A percentile compares a stretch with the other conserved stretches of the same genome.
These are phyloP conservation scores for Caenorhabditis tropicalis DNA, from an alignment of 1,140 invertebrate species.

Conservation along the genomic window DNA sequence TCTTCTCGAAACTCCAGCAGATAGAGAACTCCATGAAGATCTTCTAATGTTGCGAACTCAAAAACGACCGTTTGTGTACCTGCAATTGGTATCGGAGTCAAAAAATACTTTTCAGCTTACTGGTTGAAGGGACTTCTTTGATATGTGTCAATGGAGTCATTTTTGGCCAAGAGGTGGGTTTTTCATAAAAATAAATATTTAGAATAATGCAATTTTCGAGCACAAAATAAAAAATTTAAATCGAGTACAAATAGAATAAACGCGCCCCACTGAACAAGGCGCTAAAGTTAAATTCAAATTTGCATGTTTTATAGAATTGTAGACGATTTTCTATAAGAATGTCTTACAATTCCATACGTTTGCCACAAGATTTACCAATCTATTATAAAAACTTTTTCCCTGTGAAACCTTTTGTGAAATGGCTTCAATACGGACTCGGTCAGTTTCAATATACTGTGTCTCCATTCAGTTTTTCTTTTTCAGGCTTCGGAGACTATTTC, in stretches of 20 bases:
- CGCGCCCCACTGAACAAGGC: neutral
- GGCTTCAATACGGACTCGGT: conserved; percentile 59
- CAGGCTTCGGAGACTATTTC: conserved; percentile 76
- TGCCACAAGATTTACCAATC: conserved; percentile 38
- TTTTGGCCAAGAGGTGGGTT: neutral
- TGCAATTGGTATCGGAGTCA: neutral
- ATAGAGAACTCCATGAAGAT: neutral
- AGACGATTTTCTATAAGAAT: neutral
- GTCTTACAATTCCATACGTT: neutral
- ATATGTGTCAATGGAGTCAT: neutral
- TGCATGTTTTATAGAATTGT: too few species aligned
- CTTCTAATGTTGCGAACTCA: neutral
- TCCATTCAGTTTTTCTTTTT: conserved; percentile 41
- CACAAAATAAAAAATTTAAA: neutral
- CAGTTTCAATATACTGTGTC: conserved; percentile 1
- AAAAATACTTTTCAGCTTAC: neutral
- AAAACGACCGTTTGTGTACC: neutral
- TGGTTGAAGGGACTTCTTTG: neutral
- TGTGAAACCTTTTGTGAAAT: conserved; percentile 58
- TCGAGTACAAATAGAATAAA: neutral
- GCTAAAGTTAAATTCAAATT: neutral
- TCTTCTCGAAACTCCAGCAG: neutral
- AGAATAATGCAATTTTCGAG: neutral
- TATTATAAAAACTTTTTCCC: conserved; percentile 61
- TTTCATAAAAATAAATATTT: neutral